Base-by-base conservation (phyloP, 64 coral and sea anemone species). In the Montipora sp. region DNA sequence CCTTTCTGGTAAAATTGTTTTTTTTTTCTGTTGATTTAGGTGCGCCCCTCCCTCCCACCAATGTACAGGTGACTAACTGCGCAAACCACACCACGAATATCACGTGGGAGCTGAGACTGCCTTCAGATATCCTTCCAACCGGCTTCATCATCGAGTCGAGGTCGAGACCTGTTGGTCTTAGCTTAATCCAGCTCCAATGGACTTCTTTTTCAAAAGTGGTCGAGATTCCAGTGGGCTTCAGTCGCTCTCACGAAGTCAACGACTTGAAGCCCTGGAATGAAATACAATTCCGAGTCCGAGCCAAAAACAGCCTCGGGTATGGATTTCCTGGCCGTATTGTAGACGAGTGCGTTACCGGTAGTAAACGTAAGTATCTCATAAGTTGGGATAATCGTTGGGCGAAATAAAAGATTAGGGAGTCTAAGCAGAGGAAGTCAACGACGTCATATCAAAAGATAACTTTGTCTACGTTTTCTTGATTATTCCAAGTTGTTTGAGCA, bases 41-140 rank as follows among this genome's bases (percentile, higher is more conserved):
- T 8, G 73, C 72, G 0, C 91, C 83, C 1, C 47, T 93, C 3
- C 91, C 91, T 74, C 91, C 91, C 14, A 23, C 59, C 16, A 68
- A 61, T 2, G 51, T 88, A 8, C 79, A 1, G 0, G 59, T 51
- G 6, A 80, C 91, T 23, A 51, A 87, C 60, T 93, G 91, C 48
- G 15, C 83, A 1, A 78, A 74, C 43, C 68, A 77, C 8, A 20
- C 59, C 5, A 87, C 91, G 14, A 79, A 14, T 44, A 59, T 93
- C 8, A 43, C 44, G 2, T 93, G 91, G 91, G 53, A 55, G 3
- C 13, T 87, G 18, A 43, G 44, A 8, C 0, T 36, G 20, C 27
- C 46, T 61, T 61, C 75, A 0, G 74, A 79, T 23, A 49, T 88
- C 24, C 6, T 59, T 72, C 83, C 83, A 5, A 50, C 72, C 1